Percentiles rank a stretch among this genome's conserved stretches.
phyloP scores from a whole-genome alignment of 1,140 invertebrate genomes.

The Brachionus koreanus region DNA sequence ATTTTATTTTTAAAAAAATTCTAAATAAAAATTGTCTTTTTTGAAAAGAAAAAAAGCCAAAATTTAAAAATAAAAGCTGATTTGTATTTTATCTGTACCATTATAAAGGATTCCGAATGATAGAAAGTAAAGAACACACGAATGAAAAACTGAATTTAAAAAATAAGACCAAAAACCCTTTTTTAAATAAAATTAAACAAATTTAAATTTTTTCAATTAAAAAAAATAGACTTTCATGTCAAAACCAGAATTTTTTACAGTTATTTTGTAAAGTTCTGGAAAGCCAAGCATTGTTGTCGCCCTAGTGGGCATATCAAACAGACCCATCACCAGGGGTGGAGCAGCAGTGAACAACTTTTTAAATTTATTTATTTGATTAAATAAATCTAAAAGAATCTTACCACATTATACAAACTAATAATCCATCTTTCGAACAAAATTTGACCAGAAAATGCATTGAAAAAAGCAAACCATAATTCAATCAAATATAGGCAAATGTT shows the following conservation, averaged over 20 bases:
- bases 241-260: slow-evolving; percentile 24
- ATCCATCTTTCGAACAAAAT: slow-evolving; percentile 97
- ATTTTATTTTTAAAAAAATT: slow-evolving; percentile 60
- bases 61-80: not conserved
- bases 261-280: slow-evolving; percentile 30
- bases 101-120: slow-evolving; percentile 61
- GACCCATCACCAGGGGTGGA: slow-evolving; percentile 28
- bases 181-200: not conserved
- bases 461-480: slow-evolving; percentile 96
- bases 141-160: slow-evolving; percentile 84
- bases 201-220: not conserved
- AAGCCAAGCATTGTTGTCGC: not conserved
- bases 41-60: not conserved
- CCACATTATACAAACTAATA: slow-evolving; percentile 92
- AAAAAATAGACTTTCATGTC: slow-evolving; percentile 24
- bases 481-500: slow-evolving; percentile 99
- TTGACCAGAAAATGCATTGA: slow-evolving; percentile 95
- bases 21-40: not conserved
- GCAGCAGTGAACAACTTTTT: slow-evolving; percentile 49
- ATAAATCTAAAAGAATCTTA: not conserved
- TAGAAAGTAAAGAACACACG: slow-evolving; percentile 87
- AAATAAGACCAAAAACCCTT: slow-evolving; percentile 94
- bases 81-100: not conserved
- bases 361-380: not conserved
- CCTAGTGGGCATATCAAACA: slow-evolving; percentile 16